These are phyloP conservation scores for Ctenoplectra terminalis DNA, from an alignment of 1,140 invertebrate genomes.

Conservation along the genomic window DNA sequence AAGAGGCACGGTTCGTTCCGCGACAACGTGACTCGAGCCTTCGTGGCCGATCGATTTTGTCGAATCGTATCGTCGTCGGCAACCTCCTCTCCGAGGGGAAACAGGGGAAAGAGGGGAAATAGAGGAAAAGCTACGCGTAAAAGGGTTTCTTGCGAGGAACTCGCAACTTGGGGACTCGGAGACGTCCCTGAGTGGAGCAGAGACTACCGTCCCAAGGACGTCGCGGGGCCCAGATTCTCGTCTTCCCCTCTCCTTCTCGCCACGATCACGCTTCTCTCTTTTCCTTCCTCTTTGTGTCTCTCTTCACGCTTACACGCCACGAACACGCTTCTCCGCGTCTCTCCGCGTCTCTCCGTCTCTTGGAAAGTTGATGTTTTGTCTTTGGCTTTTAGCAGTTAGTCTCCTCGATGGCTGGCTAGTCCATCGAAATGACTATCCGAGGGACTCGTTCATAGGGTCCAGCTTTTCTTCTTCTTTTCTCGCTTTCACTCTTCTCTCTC, in stretches of 20 bases:
- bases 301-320: not conserved
- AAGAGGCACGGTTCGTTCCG: not conserved
- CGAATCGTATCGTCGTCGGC: conserved; percentile 16
- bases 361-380: conserved; percentile 9
- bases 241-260: conserved; percentile 5
- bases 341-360: not conserved
- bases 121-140: conserved; percentile 39
- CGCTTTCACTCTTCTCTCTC: not conserved
- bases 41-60: conserved; percentile 38
- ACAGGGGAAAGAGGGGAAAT: not conserved
- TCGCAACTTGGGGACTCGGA: conserved; percentile 60
- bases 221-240: conserved; percentile 76
- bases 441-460: conserved; percentile 12
- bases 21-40: not conserved
- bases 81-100: not conserved
- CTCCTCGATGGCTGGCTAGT: too few species aligned
- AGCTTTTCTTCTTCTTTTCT: not conserved
- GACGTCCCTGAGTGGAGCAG: conserved; percentile 74
- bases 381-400: conserved; percentile 15
- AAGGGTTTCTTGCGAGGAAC: conserved; percentile 27
- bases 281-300: not conserved
- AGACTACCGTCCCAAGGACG: conserved; percentile 79
- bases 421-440: not conserved
- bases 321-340: not conserved
- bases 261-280: not conserved